These are phyloP conservation scores for Hystrix cristata DNA, from an alignment of 2,113 vertebrate genomes.

Conservation along the genomic window DNA sequence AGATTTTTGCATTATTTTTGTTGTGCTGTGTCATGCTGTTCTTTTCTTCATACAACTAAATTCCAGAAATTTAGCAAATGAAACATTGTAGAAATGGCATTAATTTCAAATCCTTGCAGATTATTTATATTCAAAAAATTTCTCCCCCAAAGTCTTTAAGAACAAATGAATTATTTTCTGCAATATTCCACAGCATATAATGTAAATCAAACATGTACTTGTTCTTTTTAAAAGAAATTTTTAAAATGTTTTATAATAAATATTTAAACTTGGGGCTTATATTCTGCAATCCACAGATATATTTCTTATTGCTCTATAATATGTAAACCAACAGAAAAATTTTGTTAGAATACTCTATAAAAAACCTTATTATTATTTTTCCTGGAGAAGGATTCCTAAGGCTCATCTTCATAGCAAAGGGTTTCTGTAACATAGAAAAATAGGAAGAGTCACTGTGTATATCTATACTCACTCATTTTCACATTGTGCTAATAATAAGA, in stretches of 20 bases:
- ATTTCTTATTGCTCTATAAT: not conserved
- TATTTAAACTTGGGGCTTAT: not conserved
- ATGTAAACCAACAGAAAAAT: not conserved
- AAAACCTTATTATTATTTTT: not conserved
- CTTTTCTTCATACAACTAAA: slow-evolving; percentile 31
- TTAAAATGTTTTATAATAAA: not conserved
- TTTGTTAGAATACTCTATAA: not conserved
- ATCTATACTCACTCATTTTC: not conserved
- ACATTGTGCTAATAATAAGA: not conserved
- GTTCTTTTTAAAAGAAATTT: not conserved
- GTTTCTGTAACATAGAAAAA: not conserved
- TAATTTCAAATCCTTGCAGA: not conserved
- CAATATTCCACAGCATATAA: not conserved
- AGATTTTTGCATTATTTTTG: not conserved
- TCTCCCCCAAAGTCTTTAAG: not conserved
- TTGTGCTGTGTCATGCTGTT: not conserved
- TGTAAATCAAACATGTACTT: not conserved
- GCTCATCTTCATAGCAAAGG: not conserved
- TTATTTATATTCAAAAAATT: not conserved
- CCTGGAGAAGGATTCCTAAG: not conserved
- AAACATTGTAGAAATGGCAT: not conserved
- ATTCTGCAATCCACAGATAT: not conserved
- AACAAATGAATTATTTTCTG: not conserved
- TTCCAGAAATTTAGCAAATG: slow-evolving; percentile 30
- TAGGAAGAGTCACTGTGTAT: not conserved